Evolutionary conservation across 2,113 vertebrate genomes (phyloP), one percentile per base, ranked within the genome.

Genomic region (Uria lomvia): DNA sequence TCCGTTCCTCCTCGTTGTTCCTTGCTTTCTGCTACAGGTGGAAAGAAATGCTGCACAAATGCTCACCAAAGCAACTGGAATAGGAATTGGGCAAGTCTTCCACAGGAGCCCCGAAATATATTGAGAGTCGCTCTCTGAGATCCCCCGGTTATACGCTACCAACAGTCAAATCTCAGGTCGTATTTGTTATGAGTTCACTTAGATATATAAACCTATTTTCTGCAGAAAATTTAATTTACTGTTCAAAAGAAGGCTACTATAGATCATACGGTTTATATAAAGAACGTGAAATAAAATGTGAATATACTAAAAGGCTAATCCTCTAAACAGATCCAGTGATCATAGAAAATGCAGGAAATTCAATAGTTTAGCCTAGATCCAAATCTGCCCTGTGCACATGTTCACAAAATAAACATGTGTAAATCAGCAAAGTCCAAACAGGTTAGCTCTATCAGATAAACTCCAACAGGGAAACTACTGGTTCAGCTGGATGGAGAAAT

Each of bases 1-100:
- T 26, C 55, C 22, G 0, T 24, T 53, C 49, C 14, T 67, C 27
- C 42, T 74, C 9, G 0, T 5, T 11, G 20, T 20, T 7, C 50
- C 45, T 24, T 21, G 53, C 63, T 66, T 67, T 40, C 36, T 21
- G 45, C 59, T 38, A 1, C 27, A 5, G 16, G 0, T 12, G 12
- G 52, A 12, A 78, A 38, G 45, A 77, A 55, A 53, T 2, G 12
- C 88, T 49, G 24, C 38, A 23, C 7, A 40, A 58, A 49, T 2
- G 4, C 74, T 93, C 60, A 19, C 21, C 0, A 0, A 2, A 16
- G 67, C n/a, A 59, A 20, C 1, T 30, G 38, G 11, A 38, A 7
- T 0, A 38, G 65, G 32, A 49, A 58, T 0, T 5, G 6, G 32
- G 13, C 32, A 73, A 8, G 20, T 21, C 12, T 67, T 45, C 34